Evolutionary conservation across 2,113 vertebrate genomes (phyloP).

Genomic region (Lichenostomus cassidix): DNA sequence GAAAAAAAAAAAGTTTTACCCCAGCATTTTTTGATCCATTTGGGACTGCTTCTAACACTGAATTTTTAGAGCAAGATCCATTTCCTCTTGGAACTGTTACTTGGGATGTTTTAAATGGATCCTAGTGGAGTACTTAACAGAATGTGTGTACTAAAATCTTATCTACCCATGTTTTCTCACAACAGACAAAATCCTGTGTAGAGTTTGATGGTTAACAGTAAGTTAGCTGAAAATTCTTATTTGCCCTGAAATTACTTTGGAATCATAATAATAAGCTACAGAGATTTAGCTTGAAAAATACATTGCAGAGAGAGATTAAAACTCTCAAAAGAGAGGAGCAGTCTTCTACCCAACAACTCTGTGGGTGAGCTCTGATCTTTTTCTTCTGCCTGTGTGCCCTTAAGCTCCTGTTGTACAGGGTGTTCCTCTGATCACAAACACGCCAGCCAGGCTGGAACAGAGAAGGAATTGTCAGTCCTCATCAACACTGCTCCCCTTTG

Average conservation of each 20-base stretch:
- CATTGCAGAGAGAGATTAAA: neutral
- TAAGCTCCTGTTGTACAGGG: fast-evolving
- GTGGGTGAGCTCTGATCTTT: neutral
- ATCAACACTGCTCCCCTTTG: neutral
- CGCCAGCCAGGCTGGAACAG: neutral
- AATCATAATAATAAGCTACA: neutral
- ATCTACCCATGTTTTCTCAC: neutral
- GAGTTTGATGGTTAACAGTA: neutral
- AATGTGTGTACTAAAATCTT: neutral
- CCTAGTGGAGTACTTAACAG: neutral
- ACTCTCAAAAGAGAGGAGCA: neutral
- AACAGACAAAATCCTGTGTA: neutral
- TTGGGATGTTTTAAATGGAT: neutral
- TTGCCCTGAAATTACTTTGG: neutral
- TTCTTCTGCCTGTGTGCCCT: neutral
- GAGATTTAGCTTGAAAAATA: neutral
- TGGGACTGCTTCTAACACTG: neutral
- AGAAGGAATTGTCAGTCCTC: neutral
- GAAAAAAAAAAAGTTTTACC: neutral
- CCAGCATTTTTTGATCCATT: neutral
- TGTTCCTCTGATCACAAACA: neutral
- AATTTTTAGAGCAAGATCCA: neutral
- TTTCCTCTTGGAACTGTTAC: neutral
- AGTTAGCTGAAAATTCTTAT: neutral
- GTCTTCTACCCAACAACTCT: neutral